Conservation (phyloP, 2,113 vertebrate species). For the Perognathus longimembris region DNA sequence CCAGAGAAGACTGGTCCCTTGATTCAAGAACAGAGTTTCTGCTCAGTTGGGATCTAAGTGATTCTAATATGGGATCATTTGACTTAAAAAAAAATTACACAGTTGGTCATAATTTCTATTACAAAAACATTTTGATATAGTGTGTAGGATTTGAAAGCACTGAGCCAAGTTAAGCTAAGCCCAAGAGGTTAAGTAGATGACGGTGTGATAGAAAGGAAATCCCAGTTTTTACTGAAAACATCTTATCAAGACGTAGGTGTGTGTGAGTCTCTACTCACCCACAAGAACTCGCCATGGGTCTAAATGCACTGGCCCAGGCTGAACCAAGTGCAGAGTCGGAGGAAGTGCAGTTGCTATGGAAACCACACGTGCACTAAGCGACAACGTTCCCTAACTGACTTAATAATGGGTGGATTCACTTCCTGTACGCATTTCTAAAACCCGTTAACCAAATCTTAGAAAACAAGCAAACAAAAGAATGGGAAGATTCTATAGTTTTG, state of each 20-base stretch:
- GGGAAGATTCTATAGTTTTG: background rate
- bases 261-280: background rate
- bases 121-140: conserved; percentile 31
- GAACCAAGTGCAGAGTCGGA: background rate
- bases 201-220: background rate
- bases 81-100: background rate
- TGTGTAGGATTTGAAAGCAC: background rate
- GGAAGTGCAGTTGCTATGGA: conserved; percentile 37
- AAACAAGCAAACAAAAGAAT: background rate
- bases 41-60: background rate
- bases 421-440: conserved; percentile 47
- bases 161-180: background rate
- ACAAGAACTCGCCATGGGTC: background rate
- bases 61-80: background rate
- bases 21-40: conserved; percentile 1
- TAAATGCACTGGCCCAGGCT: background rate
- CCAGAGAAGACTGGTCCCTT: background rate
- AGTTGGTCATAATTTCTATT: conserved; percentile 11
- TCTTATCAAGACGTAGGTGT: too few relatives aligned
- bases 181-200: background rate
- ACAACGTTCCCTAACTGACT: background rate
- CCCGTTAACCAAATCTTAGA: background rate
- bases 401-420: background rate
- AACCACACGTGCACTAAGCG: background rate
- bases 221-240: background rate